Conservation (phyloP, 2,888 invertebrate genomes). For the Pteria penguin region DNA sequence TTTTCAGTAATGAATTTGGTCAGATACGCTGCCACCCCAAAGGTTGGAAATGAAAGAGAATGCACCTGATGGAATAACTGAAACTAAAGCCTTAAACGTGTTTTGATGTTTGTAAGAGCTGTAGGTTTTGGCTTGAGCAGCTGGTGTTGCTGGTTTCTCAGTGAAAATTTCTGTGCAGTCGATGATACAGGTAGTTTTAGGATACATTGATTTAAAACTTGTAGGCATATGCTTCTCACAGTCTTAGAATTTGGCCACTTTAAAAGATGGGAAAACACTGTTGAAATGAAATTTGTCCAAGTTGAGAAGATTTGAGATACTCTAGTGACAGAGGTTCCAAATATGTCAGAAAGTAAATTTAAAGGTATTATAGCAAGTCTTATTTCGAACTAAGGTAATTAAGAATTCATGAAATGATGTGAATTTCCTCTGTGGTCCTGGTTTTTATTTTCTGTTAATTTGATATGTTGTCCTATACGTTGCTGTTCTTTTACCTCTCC, state of each 20-base stretch:
- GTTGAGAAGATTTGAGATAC: slow-evolving; percentile 31
- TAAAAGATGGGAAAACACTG: slow-evolving; percentile 14
- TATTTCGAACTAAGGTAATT: slow-evolving; percentile 13
- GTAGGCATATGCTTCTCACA: slow-evolving; percentile 13
- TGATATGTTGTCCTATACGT: neutral
- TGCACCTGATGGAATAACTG: slow-evolving; percentile 20
- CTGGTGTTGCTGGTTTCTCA: neutral
- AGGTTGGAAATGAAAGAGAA: slow-evolving; percentile 15
- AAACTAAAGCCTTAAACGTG: slow-evolving; percentile 19
- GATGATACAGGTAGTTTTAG: slow-evolving; percentile 25
- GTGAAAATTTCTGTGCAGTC: slow-evolving; percentile 33
- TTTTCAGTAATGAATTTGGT: neutral
- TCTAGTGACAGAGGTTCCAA: slow-evolving; percentile 21
- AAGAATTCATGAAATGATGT: slow-evolving; percentile 9
- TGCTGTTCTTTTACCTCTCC: slow-evolving; percentile 1
- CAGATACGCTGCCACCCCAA: slow-evolving; percentile 21
- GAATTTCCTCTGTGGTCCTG: slow-evolving; percentile 19
- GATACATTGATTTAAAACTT: slow-evolving; percentile 6
- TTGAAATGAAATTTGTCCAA: slow-evolving; percentile 18
- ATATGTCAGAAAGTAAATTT: slow-evolving; percentile 16
- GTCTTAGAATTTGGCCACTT: slow-evolving; percentile 12
- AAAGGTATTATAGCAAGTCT: slow-evolving; percentile 11
- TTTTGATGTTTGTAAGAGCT: slow-evolving; percentile 20
- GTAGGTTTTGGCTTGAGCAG: slow-evolving; percentile 6
- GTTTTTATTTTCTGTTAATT: slow-evolving; percentile 2